These are phyloP conservation scores for Elaphurus davidianus DNA, from an alignment of 2,113 vertebrate species.

Conservation along the genomic window DNA sequence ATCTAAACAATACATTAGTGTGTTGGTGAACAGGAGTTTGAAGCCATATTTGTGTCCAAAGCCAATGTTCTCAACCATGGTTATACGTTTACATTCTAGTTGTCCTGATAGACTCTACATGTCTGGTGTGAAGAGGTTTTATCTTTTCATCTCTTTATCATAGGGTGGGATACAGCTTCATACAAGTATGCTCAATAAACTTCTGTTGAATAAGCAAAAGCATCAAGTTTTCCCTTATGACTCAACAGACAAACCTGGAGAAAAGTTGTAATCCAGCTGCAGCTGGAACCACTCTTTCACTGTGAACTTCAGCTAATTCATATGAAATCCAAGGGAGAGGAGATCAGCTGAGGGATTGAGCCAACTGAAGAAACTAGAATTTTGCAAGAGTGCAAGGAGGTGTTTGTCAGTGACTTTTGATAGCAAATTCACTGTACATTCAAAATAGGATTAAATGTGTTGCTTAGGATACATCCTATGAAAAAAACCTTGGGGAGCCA, in stretches of 20 bases:
- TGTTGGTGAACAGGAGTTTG: background rate
- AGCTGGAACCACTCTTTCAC: background rate
- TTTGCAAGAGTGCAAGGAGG: conserved; percentile 2
- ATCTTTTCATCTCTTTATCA: background rate
- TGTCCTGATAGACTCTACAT: background rate
- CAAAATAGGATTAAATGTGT: conserved; percentile 71
- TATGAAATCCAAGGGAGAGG: background rate
- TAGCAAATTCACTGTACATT: conserved; percentile 63
- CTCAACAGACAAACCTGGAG: background rate
- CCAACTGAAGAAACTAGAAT: background rate
- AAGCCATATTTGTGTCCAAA: background rate
- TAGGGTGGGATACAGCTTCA: background rate
- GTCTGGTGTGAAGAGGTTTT: background rate
- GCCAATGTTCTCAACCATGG: background rate
- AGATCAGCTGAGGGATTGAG: background rate
- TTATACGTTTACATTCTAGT: background rate
- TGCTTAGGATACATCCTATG: conserved; percentile 60
- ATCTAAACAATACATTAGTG: background rate
- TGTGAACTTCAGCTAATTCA: background rate
- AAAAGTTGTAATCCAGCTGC: background rate
- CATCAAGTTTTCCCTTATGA: background rate
- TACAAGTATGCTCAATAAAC: background rate
- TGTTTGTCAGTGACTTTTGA: conserved; percentile 42
- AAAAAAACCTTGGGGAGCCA: conserved; percentile 64
- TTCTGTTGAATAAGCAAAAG: background rate